phyloP scores from a whole-genome alignment of 2,113 vertebrate species.

The Rhineura floridana region DNA sequence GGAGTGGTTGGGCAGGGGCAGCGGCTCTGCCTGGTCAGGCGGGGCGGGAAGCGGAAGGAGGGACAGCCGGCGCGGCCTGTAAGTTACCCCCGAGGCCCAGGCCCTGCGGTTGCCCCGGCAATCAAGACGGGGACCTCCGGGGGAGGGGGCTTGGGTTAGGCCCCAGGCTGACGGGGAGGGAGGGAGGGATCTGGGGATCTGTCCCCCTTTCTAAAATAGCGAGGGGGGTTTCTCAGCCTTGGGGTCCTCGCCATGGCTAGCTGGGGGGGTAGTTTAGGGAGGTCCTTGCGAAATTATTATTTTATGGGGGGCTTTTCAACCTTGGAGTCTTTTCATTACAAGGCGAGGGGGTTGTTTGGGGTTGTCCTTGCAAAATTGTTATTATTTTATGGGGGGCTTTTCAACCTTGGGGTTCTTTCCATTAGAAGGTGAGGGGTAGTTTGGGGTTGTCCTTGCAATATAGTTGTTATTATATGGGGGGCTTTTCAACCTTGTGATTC shows the following conservation, averaged over 20 bases:
- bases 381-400: too few species aligned
- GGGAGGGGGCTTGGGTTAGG: not conserved
- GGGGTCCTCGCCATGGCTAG: not conserved
- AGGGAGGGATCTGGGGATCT: too few species aligned
- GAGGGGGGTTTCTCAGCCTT: not conserved
- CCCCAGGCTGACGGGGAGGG: not conserved
- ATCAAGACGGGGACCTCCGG: not conserved
- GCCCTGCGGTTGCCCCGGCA: not conserved
- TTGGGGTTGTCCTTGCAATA: too few species aligned
- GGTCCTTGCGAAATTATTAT: too few species aligned
- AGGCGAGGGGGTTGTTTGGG: too few species aligned
- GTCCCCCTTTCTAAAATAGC: not conserved
- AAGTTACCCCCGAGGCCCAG: not conserved
- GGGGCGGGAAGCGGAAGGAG: constrained; percentile 18
- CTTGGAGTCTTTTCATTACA: too few species aligned
- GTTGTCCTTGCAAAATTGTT: too few species aligned
- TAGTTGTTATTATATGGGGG: too few species aligned
- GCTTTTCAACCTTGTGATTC: too few species aligned
- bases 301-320: too few species aligned
- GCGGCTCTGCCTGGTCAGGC: constrained; percentile 22
- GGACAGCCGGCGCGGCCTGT: constrained; percentile 5
- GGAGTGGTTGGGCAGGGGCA: not conserved
- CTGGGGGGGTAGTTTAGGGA: not conserved
- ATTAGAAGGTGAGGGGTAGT: too few species aligned
- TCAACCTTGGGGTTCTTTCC: too few species aligned